These are phyloP conservation scores for Cheilosia urbana DNA, from an alignment of 2,888 invertebrate species.

Conservation along the genomic window DNA sequence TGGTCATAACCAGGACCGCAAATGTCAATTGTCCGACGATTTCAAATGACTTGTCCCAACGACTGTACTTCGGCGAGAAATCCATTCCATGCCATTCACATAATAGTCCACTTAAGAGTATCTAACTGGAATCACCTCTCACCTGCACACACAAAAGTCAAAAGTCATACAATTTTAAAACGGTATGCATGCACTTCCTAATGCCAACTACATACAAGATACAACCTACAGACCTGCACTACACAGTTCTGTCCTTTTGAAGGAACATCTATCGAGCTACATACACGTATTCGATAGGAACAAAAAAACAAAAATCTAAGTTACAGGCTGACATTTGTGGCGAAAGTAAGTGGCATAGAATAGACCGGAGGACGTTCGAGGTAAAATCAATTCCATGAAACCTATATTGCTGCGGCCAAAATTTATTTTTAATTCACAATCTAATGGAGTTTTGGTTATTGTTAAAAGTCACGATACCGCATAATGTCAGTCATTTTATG, in stretches of 20 bases:
- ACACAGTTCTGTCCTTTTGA: conserved; percentile 26
- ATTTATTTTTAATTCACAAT: conserved; percentile 73
- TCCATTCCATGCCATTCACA: conserved; percentile 19
- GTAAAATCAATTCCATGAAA: conserved; percentile 69
- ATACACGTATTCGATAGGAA: neutral
- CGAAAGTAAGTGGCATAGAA: conserved; percentile 9
- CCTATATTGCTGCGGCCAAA: conserved; percentile 46
- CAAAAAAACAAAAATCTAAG: conserved; percentile 34
- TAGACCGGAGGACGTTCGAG: conserved; percentile 22
- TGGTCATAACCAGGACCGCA: no score
- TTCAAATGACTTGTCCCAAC: conserved; percentile 30
- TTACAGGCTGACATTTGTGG: conserved; percentile 17
- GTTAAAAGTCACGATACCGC: conserved; percentile 71
- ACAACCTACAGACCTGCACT: neutral
- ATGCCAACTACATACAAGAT: neutral
- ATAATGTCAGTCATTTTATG: conserved; percentile 70
- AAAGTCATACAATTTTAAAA: conserved; percentile 38
- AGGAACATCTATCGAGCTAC: neutral
- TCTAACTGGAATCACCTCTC: conserved; percentile 32
- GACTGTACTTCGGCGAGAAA: conserved; percentile 22
- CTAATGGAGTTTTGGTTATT: conserved; percentile 72
- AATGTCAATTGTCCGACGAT: neutral
- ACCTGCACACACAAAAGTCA: conserved; percentile 21
- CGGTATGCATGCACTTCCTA: neutral
- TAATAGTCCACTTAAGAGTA: conserved; percentile 44